Base-by-base conservation (phyloP, 2,797 vertebrate genomes). In the Lindbergichthys nudifrons region DNA sequence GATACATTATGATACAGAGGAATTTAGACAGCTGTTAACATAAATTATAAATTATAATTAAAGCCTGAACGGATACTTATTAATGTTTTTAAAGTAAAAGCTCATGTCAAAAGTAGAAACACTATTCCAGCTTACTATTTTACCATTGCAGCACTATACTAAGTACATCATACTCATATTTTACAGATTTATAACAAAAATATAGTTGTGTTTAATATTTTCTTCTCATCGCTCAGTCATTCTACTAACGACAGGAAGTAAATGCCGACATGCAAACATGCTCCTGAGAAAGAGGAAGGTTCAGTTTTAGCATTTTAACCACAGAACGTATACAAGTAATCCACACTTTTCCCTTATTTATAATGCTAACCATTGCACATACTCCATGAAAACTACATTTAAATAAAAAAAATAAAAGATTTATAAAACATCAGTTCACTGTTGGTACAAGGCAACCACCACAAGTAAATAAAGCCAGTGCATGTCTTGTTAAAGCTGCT, bases 261-360 rank as follows among this genome's bases (percentile, higher is more conserved):
- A 67, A 68, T 3, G 69, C 66, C 3, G 19, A 39, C 75, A 83
- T 83, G 83, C 79, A 82, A 83, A 57, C 47, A 36, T 57, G 80
- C 74, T 85, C 80, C 89, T 90, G 88, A 89, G 88, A 92, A 88
- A 89, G 81, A 88, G 85, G 86, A 87, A 79, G 80, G 70, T 80
- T 85, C 47, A 65, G 51, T 73, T 75, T 70, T 13, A 85, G 56
- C 14, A 39, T 52, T 66, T 82, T 30, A 69, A 77, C 75, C 65
- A 68, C 67, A 85, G 70, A 23, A 77, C 70, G 46, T 76, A 16
- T 30, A 58, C 53, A 80, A 79, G 54, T 52, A 73, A 43, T 65
- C 18, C 10, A 11, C 42, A 56, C 18, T 12, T 47, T 60, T 16
- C 13, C 36, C 43, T 21, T 50, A 42, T 74, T 74, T 54, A 77